These are phyloP conservation scores for Polypedilum vanderplanki DNA, from an alignment of 1,140 invertebrate genomes.

Conservation along the genomic window DNA sequence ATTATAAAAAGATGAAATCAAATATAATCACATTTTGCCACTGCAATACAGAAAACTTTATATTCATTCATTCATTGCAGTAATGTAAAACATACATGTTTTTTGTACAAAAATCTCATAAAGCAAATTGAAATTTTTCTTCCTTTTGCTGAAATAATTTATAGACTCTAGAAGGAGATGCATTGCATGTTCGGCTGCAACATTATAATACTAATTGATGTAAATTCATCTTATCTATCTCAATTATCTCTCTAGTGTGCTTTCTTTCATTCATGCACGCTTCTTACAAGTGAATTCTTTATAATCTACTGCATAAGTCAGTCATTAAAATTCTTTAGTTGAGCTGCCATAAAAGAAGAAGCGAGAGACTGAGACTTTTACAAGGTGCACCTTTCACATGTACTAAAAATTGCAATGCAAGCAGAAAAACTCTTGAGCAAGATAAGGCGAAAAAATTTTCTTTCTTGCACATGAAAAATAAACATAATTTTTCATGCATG, in stretches of 20 bases:
- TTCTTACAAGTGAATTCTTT: background rate
- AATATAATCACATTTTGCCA: no score
- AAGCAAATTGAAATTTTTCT: no score
- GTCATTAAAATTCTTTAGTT: conserved; percentile 7
- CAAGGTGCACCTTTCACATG: background rate
- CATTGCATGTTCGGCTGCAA: no score
- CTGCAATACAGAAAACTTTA: no score
- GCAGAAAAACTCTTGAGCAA: background rate
- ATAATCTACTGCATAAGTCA: conserved; percentile 12
- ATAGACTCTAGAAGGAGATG: no score
- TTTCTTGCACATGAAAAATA: conserved; percentile 37
- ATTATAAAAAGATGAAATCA: no score
- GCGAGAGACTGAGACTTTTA: background rate
- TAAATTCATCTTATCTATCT: background rate
- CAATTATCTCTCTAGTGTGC: background rate
- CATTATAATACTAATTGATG: background rate
- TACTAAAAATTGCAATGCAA: background rate
- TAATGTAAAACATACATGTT: no score
- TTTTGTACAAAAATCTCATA: no score
- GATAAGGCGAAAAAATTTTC: conserved; percentile 30
- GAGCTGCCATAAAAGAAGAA: background rate
- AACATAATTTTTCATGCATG: conserved; percentile 22
- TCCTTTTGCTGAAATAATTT: no score
- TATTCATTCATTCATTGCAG: no score
- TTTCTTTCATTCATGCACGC: background rate